Evolutionary conservation across 2,888 invertebrate genomes (phyloP).

Genomic region (Heliconius ethilla): DNA sequence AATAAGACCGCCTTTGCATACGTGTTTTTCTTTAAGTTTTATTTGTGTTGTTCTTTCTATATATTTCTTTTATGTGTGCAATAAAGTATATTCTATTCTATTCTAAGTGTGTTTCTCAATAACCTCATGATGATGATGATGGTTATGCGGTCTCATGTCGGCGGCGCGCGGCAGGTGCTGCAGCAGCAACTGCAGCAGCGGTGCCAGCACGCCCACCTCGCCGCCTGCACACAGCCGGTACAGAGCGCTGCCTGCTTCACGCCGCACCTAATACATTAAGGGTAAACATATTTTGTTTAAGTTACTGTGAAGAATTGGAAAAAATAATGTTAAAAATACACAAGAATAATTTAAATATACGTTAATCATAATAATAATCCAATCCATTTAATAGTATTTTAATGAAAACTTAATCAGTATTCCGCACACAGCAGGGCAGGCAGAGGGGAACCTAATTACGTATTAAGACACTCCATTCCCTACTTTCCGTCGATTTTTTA

Average conservation of each 20-base stretch:
- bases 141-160: slow-evolving; percentile 86
- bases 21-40: too few species aligned
- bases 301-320: not conserved
- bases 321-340: not conserved
- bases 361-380: too few species aligned
- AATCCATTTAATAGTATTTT: too few species aligned
- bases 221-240: slow-evolving; percentile 92
- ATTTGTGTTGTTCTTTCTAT: too few species aligned
- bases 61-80: too few species aligned
- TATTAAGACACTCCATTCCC: too few species aligned
- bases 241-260: slow-evolving; percentile 96
- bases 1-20: too few species aligned
- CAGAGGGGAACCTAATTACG: too few species aligned
- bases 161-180: slow-evolving; percentile 92
- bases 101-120: not conserved
- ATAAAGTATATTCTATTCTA: too few species aligned
- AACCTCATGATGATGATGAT: slow-evolving; percentile 66
- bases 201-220: slow-evolving; percentile 86
- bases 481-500: too few species aligned
- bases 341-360: not conserved
- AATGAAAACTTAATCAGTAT: too few species aligned
- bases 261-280: slow-evolving; percentile 80
- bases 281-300: not conserved
- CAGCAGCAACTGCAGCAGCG: slow-evolving; percentile 90
- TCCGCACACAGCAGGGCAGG: too few species aligned